Base-by-base conservation (phyloP, 2,797 vertebrate species). In the Scleropages formosus region DNA sequence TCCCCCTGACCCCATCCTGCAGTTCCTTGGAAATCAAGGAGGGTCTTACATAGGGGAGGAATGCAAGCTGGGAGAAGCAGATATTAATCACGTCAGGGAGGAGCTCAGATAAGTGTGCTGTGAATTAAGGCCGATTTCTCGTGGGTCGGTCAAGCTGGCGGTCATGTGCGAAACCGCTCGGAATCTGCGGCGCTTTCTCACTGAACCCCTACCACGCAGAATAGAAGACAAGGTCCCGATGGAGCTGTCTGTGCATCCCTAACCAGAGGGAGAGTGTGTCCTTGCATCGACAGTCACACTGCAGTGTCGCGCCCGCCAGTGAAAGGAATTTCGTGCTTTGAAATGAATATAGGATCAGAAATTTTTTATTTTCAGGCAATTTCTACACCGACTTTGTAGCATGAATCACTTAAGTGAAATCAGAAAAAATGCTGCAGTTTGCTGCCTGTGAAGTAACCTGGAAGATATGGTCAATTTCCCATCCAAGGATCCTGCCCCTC, bases 281-380 rank as follows among this genome's bases (percentile, higher is more conserved):
- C 53, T 10, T 56, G 53, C 18, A 9, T 12, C 53, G 3, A 3
- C 53, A 3, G 9, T 18, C 53, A 56, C 18, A 53, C 12, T 31
- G 39, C 31, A 39, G 31, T 39, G 31, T n/a, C n/a, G n/a, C n/a
- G n/a, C n/a, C n/a, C n/a, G n/a, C n/a, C n/a, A n/a, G n/a, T n/a
- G n/a, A n/a, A n/a, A n/a, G n/a, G n/a, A n/a, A n/a, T n/a, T n/a
- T n/a, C n/a, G n/a, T 2, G 22, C 47, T 69, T 20, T 18, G 22
- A 69, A 69, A 47, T 9, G 15, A 69, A 69, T 69, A 31, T 39
- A 68, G 20, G 22, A 20, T 27, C 67, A 51, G 67, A 69, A 69
- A 53, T 44, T 51, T 44, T 61, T 20, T 61, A 20, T 20, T 61
- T 61, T n/a, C 59, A 61, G 20, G 53, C 18, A 12, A 56, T 56